Percentiles rank a stretch among this genome's conserved stretches.
These are phyloP conservation scores for Ophion obscuratus DNA, from an alignment of 2,888 invertebrate genomes.

Conservation along the genomic window DNA sequence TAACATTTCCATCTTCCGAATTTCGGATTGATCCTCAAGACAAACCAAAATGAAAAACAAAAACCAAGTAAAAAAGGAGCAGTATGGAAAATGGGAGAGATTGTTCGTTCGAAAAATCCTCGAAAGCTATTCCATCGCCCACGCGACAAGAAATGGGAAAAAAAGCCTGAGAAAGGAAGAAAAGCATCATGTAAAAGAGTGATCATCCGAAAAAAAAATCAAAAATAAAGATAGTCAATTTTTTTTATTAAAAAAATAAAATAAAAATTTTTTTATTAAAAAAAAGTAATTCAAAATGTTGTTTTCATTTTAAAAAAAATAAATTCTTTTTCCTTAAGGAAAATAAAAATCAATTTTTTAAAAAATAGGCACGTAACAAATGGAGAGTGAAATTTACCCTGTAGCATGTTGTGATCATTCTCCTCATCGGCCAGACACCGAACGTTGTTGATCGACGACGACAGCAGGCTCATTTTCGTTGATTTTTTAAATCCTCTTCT, in stretches of 20 bases:
- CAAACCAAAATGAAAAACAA: background rate
- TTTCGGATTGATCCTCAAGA: background rate
- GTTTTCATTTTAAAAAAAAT: no score
- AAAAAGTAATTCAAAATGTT: no score
- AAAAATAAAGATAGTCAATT: background rate
- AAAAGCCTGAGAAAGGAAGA: background rate
- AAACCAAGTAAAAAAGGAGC: background rate
- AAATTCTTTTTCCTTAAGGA: no score
- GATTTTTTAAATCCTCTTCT: background rate
- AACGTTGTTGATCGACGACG: conserved; percentile 78
- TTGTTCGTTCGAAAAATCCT: no score
- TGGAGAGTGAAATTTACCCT: conserved; percentile 80
- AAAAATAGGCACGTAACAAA: background rate
- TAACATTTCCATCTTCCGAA: background rate
- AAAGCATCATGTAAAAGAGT: no score
- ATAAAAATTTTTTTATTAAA: no score
- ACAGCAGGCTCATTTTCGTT: conserved; percentile 79
- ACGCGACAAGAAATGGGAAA: background rate
- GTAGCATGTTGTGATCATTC: conserved; percentile 83
- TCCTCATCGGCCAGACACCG: conserved; percentile 82
- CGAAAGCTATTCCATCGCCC: background rate
- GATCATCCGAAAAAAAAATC: background rate
- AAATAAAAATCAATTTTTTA: no score
- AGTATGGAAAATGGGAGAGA: background rate
- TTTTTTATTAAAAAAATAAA: no score